Evolutionary conservation across 2,113 vertebrate genomes (phyloP).

Genomic region (Sinocyclocheilus rhinocerous): DNA sequence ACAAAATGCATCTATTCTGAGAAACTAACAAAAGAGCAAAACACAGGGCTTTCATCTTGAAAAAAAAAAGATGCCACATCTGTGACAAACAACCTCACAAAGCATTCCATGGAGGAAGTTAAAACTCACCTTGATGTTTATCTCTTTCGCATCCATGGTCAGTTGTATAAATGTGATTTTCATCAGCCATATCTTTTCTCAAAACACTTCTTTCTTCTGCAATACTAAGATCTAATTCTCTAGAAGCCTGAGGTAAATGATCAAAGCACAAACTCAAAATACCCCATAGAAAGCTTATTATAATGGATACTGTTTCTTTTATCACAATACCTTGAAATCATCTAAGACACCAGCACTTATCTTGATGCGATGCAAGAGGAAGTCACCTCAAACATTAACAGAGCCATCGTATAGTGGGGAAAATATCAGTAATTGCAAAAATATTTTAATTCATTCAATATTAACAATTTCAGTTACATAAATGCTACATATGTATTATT

Average conservation of each 20-base stretch:
- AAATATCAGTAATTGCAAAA: no score
- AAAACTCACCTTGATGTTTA: constrained; percentile 42
- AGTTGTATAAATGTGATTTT: constrained; percentile 17
- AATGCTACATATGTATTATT: no score
- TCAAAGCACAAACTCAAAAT: constrained; percentile 16
- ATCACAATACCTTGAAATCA: constrained; percentile 23
- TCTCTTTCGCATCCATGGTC: constrained; percentile 8
- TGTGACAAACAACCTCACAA: constrained; percentile 34
- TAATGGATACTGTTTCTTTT: constrained; percentile 38
- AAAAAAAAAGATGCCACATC: constrained; percentile 13
- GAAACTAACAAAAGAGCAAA: constrained; percentile 16
- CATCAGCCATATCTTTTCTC: not conserved
- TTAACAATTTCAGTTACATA: no score
- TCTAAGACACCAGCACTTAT: constrained; percentile 19
- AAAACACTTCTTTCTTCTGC: constrained; percentile 6
- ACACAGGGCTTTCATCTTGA: constrained; percentile 25
- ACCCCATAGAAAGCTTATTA: constrained; percentile 12
- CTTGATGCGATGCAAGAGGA: constrained; percentile 18
- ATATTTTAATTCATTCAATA: no score
- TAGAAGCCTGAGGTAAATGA: constrained; percentile 19
- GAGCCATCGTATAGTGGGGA: no score
- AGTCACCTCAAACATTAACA: not conserved
- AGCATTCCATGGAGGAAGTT: constrained; percentile 18
- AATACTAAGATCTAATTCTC: constrained; percentile 13
- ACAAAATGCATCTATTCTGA: constrained; percentile 3